Conservation (phyloP, 2,797 vertebrate genomes). For the Phylloscopus collybita region DNA sequence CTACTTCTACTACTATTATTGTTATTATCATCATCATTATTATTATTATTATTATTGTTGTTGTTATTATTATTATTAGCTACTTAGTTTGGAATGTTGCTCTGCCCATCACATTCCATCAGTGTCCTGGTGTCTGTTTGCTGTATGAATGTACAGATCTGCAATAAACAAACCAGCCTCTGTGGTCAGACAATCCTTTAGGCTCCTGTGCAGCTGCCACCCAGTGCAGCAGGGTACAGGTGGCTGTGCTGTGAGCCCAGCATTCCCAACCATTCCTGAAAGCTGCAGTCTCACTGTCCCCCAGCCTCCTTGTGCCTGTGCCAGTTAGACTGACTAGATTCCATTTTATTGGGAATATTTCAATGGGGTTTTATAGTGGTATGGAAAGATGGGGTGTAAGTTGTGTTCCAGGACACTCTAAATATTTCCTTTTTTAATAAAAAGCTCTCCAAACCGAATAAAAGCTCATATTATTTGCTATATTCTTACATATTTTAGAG, state of each 20-base stretch:
- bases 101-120: neutral
- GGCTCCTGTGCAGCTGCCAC: neutral
- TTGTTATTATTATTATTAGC: too few relatives aligned
- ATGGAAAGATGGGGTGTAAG: neutral
- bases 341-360: neutral
- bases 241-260: neutral
- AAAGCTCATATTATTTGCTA: neutral
- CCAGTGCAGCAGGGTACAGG: neutral
- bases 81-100: neutral
- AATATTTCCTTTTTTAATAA: neutral
- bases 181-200: neutral
- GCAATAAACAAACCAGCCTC: neutral
- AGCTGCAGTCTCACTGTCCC: neutral
- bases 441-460: neutral
- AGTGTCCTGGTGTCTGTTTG: neutral
- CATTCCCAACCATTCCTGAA: neutral
- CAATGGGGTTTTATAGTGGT: too few relatives aligned
- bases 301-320: neutral
- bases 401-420: neutral
- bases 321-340: neutral
- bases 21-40: too few relatives aligned
- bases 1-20: neutral
- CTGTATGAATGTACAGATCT: neutral
- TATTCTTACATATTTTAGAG: neutral
- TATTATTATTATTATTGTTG: too few relatives aligned